A percentile compares a stretch with the other conserved stretches of the same genome.
Evolutionary conservation across 1,140 invertebrate genomes (phyloP).

Genomic region (Diorhabda sublineata): DNA sequence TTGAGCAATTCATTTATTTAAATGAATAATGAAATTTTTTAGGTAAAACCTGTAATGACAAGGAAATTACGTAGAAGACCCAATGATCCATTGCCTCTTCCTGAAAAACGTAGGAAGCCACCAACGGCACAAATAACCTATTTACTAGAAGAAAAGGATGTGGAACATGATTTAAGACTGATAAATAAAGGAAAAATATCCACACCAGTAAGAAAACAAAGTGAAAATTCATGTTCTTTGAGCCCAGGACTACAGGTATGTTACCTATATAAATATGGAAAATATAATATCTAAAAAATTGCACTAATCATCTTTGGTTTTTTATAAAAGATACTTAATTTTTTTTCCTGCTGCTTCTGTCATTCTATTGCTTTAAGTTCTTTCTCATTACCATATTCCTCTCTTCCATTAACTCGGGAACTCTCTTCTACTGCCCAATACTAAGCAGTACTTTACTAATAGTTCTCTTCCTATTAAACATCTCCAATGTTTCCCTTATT

Average conservation of each 20-base stretch:
- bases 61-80: constrained; percentile 84
- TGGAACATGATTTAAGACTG: constrained; percentile 80
- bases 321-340: background rate
- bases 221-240: constrained; percentile 32
- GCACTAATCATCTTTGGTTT: constrained; percentile 20
- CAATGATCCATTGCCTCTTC: constrained; percentile 87
- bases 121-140: constrained; percentile 80
- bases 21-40: background rate
- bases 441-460: no score
- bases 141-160: constrained; percentile 82
- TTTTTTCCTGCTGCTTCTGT: no score
- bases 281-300: background rate
- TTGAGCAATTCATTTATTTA: background rate
- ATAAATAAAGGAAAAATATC: constrained; percentile 67
- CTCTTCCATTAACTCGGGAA: no score
- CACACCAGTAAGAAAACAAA: constrained; percentile 50
- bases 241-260: constrained; percentile 23
- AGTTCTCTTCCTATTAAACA: no score
- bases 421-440: no score
- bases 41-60: constrained; percentile 44
- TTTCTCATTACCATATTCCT: no score
- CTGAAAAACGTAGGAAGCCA: constrained; percentile 77
- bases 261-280: background rate
- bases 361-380: no score
- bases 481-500: no score